A percentile compares a stretch with the other conserved stretches of the same genome.
Evolutionary conservation across 2,888 invertebrate species (phyloP).

Genomic region (Xylophagus ater): DNA sequence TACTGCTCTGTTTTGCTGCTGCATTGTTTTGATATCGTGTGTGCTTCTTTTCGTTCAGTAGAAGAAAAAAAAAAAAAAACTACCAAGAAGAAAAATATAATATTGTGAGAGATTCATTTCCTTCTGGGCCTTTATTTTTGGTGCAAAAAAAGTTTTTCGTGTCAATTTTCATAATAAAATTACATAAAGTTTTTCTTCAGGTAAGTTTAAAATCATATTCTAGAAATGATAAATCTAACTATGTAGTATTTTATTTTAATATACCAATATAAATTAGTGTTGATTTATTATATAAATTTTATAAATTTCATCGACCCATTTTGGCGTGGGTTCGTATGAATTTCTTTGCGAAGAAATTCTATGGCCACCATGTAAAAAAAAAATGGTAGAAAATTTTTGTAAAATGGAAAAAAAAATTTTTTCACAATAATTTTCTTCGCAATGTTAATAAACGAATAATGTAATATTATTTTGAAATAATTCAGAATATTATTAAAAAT

Average conservation of each 20-base stretch:
- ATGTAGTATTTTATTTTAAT: constrained; percentile 23
- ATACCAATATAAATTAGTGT: constrained; percentile 21
- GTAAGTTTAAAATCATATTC: constrained; percentile 30
- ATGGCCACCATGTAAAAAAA: constrained; percentile 13
- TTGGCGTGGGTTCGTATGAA: constrained; percentile 23
- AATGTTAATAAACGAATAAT: constrained; percentile 2
- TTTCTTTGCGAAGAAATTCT: constrained; percentile 14
- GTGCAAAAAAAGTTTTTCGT: constrained; percentile 19
- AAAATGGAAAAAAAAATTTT: background rate
- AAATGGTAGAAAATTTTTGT: constrained; percentile 8
- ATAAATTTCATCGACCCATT: constrained; percentile 28
- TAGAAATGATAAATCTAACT: constrained; percentile 24
- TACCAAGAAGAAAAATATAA: too few relatives aligned
- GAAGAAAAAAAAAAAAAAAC: too few relatives aligned
- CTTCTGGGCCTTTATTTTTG: background rate
- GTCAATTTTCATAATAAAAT: constrained; percentile 26
- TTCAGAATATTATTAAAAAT: constrained; percentile 8
- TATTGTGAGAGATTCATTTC: background rate
- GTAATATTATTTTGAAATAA: background rate
- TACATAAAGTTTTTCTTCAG: constrained; percentile 28
- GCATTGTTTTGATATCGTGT: constrained; percentile 1
- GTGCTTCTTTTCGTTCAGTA: background rate
- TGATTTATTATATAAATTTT: constrained; percentile 33
- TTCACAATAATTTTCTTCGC: constrained; percentile 1
- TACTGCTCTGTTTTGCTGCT: background rate